Evolutionary conservation across 2,113 vertebrate genomes (phyloP).

Genomic region (Nansenia antarctica): DNA sequence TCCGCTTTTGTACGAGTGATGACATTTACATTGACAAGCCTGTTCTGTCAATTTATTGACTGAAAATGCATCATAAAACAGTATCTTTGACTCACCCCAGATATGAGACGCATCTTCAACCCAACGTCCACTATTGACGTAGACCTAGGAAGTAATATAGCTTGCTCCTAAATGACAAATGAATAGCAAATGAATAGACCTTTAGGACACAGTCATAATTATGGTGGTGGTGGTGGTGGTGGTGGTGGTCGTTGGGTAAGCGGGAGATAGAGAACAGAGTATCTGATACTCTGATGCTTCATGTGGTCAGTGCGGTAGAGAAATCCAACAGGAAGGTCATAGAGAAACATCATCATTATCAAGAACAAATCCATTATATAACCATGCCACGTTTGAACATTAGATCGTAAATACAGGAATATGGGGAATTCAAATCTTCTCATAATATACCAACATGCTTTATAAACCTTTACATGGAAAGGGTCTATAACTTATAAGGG

Average conservation of each 20-base stretch:
- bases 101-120: too few species aligned
- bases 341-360: slow-evolving; percentile 16
- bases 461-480: slow-evolving; percentile 52
- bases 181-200: too few species aligned
- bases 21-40: not conserved
- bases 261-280: not conserved
- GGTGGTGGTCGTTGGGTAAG: not conserved
- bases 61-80: too few species aligned
- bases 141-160: too few species aligned
- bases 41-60: too few species aligned
- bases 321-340: slow-evolving; percentile 11
- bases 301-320: slow-evolving; percentile 1
- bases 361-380: slow-evolving; percentile 39
- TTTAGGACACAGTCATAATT: too few species aligned
- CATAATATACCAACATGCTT: slow-evolving; percentile 3
- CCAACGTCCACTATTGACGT: not conserved
- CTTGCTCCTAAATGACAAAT: too few species aligned
- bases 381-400: slow-evolving; percentile 58
- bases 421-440: slow-evolving; percentile 33
- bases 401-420: slow-evolving; percentile 49
- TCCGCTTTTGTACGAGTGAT: too few species aligned
- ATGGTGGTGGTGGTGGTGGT: too few species aligned
- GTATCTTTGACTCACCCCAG: not conserved
- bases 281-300: slow-evolving; percentile 41
- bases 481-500: slow-evolving; percentile 26